Evolutionary conservation across 1,140 invertebrate species (phyloP), one percentile per base, ranked within the genome.

Genomic region (Zaprionus ornatus): DNA sequence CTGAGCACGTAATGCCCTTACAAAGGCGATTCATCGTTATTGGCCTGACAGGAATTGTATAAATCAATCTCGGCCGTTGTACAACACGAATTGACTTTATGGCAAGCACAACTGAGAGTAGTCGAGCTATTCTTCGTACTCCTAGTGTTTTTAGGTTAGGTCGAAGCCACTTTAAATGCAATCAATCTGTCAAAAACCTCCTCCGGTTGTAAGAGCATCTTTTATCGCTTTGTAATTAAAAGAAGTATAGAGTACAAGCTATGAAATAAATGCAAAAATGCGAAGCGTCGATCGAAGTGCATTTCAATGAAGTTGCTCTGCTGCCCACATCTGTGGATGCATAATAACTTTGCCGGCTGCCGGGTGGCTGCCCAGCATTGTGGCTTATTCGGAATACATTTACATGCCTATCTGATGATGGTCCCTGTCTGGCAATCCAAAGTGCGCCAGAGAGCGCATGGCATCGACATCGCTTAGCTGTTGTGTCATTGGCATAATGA

Each of bases 41-140:
- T 65, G 69, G 74, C 74, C 57, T 56, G 68, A 32, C 62, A 70
- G 74, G 62, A 50, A 61, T 65, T 74, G 67, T 73, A 70, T 73
- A 81, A 90, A 88, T 88, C 83, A 88, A 88, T 85, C 77, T 62
- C n/a, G 50, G 27, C 29, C 62, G 37, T 55, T 65, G 55, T 62
- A 15, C 19, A 40, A 57, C 50, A 64, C 72, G 73, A 71, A 77
- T 82, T 63, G 73, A 68, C 77, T 87, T 62, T 52, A 66, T 78
- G 68, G 68, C 65, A 62, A 32, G 17, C 40, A 48, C 42, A 42
- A 25, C n/a, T 25, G 15, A 27, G 13, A 32, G 10, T 32, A 32
- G 29, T 10, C 29, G 10, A 32, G 3, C 29, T 32, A 10, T 32
- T 10, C n/a, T n/a, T n/a, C n/a, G n/a, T n/a, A n/a, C n/a, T n/a